Base-by-base conservation (phyloP, 2,888 invertebrate genomes). In the Agrotis exclamationis region DNA sequence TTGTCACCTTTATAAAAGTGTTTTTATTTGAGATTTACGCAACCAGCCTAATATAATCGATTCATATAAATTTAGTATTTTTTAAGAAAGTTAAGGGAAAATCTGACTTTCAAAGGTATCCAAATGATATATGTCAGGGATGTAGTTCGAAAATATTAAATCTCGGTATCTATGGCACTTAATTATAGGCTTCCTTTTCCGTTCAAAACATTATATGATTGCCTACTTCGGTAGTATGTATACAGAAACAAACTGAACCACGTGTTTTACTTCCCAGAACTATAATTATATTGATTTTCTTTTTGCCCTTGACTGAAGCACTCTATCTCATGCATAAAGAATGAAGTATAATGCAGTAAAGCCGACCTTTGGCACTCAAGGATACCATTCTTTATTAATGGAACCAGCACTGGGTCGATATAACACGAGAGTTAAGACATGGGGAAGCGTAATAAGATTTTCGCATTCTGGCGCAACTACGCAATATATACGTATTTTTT, bases 271-370 rank as follows among this genome's bases (percentile, higher is more conserved):
- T 79, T 63, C 75, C 65, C 83, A 68, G 62, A 45, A 62, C 50
- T n/a, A 44, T 47, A 69, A 65, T 58, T 51, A 58, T 56, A 80
- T 80, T 44, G 75, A 80, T 83, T 70, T 66, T 65, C 28, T 58
- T 18, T 56, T 47, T 69, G 76, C 48, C 76, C 83, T 83, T 82
- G 80, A 67, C 75, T 66, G 48, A 58, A 64, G 57, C 44, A 51
- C 59, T 53, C n/a, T 0, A 48, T 33, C 69, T 74, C 75, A 70
- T 80, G 58, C 75, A 80, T 80, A 83, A 74, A 74, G 44, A 48
- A 80, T 83, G 75, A 79, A 82, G 63, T 51, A 63, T 62, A 60
- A 50, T 79, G 75, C 83, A 83, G 83, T 66, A 79, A 69, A 60
- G 48, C 63, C 65, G 75, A 70, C 80, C 76, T 83, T 80, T 59